A percentile compares a stretch with the other conserved stretches of the same genome.
Conservation (phyloP, 2,888 invertebrate species). For the Meandrusa payeni region DNA sequence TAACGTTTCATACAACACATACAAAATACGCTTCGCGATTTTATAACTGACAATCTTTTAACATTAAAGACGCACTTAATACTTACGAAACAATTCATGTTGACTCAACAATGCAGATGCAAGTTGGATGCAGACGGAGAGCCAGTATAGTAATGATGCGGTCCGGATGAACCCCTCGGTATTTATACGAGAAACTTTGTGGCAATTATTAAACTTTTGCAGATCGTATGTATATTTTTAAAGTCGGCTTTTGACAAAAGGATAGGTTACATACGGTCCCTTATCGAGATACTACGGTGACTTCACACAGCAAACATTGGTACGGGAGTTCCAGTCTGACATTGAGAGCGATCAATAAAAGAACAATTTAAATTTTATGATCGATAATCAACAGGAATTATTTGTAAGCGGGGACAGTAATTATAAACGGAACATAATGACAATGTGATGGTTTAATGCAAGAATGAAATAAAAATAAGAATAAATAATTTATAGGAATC, state of each 20-base stretch:
- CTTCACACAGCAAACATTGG: not conserved
- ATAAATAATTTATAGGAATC: no score
- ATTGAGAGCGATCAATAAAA: slow-evolving; percentile 1
- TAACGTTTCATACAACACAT: no score
- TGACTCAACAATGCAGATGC: slow-evolving; percentile 40
- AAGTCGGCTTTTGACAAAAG: slow-evolving; percentile 52
- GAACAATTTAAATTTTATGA: slow-evolving; percentile 8
- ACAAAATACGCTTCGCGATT: no score
- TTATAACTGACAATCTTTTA: no score
- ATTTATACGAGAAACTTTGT: slow-evolving; percentile 71
- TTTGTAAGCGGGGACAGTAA: not conserved
- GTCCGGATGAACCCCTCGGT: slow-evolving; percentile 63
- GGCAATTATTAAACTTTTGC: slow-evolving; percentile 63
- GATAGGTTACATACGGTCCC: slow-evolving; percentile 51
- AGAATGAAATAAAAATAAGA: no score
- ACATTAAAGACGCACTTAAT: no score
- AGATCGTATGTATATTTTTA: slow-evolving; percentile 56
- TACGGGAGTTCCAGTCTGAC: slow-evolving; percentile 8
- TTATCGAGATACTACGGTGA: slow-evolving; percentile 37
- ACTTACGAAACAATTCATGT: slow-evolving; percentile 74
- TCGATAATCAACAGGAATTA: not conserved
- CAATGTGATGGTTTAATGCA: not conserved
- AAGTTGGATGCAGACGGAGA: slow-evolving; percentile 46
- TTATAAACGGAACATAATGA: slow-evolving; percentile 2
- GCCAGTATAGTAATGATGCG: slow-evolving; percentile 69